These are phyloP conservation scores for Riparia riparia DNA, from an alignment of 2,113 vertebrate genomes.

Conservation along the genomic window DNA sequence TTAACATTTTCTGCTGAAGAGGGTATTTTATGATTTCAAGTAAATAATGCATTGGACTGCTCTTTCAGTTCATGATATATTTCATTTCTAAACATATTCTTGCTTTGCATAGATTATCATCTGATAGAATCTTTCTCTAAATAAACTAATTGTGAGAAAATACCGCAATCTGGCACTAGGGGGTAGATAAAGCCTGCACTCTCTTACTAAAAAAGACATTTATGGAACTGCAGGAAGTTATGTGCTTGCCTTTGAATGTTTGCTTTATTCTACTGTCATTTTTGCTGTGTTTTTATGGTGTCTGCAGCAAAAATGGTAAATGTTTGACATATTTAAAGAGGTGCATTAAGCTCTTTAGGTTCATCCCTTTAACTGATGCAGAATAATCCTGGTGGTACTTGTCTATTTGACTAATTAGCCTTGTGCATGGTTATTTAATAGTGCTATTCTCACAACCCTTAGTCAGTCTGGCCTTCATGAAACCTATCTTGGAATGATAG, in stretches of 20 bases:
- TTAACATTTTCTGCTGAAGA: neutral
- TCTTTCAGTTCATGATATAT: neutral
- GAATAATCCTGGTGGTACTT: neutral
- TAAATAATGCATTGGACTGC: neutral
- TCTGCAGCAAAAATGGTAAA: neutral
- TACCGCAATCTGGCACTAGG: constrained; percentile 1
- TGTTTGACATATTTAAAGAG: neutral
- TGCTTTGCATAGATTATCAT: neutral
- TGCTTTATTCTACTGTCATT: neutral
- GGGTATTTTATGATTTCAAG: neutral
- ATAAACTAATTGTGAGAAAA: neutral
- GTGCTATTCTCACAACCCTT: neutral
- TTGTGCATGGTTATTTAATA: neutral
- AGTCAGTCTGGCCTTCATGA: neutral
- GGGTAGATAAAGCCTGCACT: neutral
- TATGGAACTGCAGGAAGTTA: neutral
- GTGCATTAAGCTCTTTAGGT: neutral
- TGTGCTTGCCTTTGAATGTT: neutral
- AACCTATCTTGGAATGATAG: neutral
- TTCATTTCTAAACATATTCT: neutral
- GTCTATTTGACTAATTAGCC: neutral
- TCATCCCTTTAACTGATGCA: neutral
- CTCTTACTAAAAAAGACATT: neutral
- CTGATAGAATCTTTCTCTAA: neutral
- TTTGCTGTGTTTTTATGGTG: neutral